phyloP scores from a whole-genome alignment of 2,888 invertebrate genomes.

The Agriopis aurantiaria region DNA sequence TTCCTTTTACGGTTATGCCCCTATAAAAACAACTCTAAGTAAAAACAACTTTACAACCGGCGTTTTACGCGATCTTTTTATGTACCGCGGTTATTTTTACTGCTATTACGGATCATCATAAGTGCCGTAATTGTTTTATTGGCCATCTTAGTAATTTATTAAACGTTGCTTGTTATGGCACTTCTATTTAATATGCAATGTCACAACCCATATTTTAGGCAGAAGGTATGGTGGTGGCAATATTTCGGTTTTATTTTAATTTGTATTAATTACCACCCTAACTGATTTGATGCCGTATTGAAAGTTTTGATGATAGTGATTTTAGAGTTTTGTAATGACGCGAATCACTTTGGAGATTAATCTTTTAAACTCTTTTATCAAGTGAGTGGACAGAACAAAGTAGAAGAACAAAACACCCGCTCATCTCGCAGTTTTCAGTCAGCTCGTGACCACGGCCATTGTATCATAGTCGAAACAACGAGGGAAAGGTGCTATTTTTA shows the following conservation, averaged over 20 bases:
- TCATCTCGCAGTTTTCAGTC: no score
- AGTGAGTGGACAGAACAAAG: no score
- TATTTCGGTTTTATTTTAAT: not conserved
- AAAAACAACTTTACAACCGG: constrained; percentile 81
- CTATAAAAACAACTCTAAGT: constrained; percentile 79
- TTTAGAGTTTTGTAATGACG: no score
- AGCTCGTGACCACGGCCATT: no score
- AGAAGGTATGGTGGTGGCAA: not conserved
- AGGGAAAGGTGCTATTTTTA: no score
- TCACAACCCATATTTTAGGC: not conserved
- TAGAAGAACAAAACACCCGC: no score
- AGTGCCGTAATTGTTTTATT: constrained; percentile 64
- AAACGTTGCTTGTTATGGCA: constrained; percentile 28
- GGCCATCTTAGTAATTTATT: constrained; percentile 54
- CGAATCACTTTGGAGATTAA: no score
- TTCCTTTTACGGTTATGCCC: constrained; percentile 79
- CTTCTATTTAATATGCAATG: constrained; percentile 6
- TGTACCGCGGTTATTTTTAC: constrained; percentile 66
- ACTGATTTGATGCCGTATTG: not conserved
- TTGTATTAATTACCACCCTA: not conserved
- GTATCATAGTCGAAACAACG: no score
- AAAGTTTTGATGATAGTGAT: no score
- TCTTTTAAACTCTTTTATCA: no score
- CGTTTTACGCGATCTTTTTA: constrained; percentile 74
- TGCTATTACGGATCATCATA: constrained; percentile 52